Evolutionary conservation across 64 coral and sea anemone species (phyloP).

Genomic region (Stichodactyla mertensii): DNA sequence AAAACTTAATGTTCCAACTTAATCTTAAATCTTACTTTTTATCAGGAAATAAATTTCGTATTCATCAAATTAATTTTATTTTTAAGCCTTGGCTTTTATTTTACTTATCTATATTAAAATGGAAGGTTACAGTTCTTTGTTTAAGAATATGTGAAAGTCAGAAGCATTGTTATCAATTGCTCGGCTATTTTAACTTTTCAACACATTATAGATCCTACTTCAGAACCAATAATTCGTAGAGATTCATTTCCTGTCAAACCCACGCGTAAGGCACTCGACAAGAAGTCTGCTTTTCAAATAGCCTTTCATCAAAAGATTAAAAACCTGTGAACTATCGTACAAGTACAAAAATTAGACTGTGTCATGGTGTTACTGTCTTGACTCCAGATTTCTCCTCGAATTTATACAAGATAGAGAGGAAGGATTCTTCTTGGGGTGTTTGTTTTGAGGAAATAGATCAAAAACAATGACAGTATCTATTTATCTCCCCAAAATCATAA

Average conservation of each 20-base stretch:
- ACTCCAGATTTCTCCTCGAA: not conserved
- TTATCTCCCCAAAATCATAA: not conserved
- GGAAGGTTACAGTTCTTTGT: not conserved
- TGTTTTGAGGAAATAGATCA: not conserved
- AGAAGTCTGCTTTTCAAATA: not conserved
- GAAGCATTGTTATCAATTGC: not conserved
- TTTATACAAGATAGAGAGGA: not conserved
- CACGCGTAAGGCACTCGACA: not conserved
- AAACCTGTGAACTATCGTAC: not conserved
- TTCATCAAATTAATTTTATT: not conserved
- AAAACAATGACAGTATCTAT: not conserved
- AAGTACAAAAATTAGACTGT: not conserved
- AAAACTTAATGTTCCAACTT: not conserved
- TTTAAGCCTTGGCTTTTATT: not conserved
- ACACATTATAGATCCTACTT: not conserved
- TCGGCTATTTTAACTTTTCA: not conserved
- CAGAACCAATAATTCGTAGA: not conserved
- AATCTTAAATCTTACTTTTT: not conserved
- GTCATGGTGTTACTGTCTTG: not conserved
- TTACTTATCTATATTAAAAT: not conserved
- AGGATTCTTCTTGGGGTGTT: not conserved
- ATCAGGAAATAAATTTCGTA: not conserved
- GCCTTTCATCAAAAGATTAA: not conserved
- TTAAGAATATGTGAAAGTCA: not conserved
- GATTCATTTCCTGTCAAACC: not conserved